A percentile compares a stretch with the other conserved stretches of the same genome.
These are phyloP conservation scores for Pycnomerus fuliginosus DNA, from an alignment of 2,888 invertebrate species.

Conservation along the genomic window DNA sequence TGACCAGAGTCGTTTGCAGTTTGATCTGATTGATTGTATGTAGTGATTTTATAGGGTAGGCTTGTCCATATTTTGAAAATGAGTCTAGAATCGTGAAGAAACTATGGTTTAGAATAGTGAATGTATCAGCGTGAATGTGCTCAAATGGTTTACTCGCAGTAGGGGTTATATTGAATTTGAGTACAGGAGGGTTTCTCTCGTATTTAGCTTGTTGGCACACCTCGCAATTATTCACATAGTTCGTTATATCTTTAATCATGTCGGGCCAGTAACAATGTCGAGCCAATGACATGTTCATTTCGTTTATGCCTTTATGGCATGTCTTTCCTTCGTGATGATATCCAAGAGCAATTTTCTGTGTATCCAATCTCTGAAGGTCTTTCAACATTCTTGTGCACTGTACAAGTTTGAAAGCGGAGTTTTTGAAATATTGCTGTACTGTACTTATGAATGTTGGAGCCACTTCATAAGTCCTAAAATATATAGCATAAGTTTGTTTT, in stretches of 20 bases:
- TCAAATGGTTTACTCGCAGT: conserved; percentile 19
- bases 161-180: conserved; percentile 19
- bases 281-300: too few species aligned
- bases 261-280: too few species aligned
- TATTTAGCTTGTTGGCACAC: too few species aligned
- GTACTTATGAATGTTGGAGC: neutral
- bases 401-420: conserved; percentile 1
- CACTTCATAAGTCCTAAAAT: neutral
- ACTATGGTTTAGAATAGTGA: too few species aligned
- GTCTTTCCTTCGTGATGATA: conserved; percentile 4
- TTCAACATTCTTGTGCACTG: neutral
- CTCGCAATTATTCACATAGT: too few species aligned
- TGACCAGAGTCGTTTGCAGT: conserved; percentile 18
- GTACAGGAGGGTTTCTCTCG: too few species aligned
- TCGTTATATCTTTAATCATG: too few species aligned
- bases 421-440: conserved; percentile 3
- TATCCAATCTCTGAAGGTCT: neutral
- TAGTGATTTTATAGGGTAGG: conserved; percentile 13
- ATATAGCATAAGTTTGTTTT: neutral
- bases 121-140: too few species aligned
- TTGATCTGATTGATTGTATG: conserved; percentile 11
- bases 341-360: neutral
- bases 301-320: conserved; percentile 4
- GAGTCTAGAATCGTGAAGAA: conserved; percentile 21
- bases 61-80: conserved; percentile 23